Percentiles rank a stretch among this genome's conserved stretches.
phyloP scores from a whole-genome alignment of 2,797 vertebrate species.

The Aplochiton taeniatus region DNA sequence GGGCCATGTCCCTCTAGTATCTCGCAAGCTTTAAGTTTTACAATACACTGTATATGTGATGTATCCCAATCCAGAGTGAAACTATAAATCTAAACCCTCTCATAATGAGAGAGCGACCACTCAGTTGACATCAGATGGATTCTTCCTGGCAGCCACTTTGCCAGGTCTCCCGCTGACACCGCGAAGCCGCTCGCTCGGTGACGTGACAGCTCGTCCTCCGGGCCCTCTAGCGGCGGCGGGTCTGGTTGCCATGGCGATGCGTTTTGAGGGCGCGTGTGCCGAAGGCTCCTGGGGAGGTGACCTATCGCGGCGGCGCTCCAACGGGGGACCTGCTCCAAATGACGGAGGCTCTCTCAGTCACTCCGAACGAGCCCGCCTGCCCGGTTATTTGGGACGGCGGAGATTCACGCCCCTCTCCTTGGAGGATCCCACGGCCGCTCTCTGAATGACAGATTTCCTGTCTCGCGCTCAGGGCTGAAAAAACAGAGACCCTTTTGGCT shows the following conservation, averaged over 20 bases:
- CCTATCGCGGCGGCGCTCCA: slow-evolving; percentile 25
- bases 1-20: no score
- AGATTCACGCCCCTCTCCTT: neutral
- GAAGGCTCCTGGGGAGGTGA: slow-evolving; percentile 42
- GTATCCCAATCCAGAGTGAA: no score
- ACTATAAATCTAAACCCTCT: no score
- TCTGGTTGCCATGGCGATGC: slow-evolving; percentile 53
- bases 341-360: slow-evolving; percentile 36
- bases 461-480: no score
- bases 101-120: slow-evolving; percentile 27
- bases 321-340: slow-evolving; percentile 45
- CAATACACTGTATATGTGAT: no score
- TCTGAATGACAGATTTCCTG: no score
- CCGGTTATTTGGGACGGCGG: no score
- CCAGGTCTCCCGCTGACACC: slow-evolving; percentile 28
- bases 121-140: slow-evolving; percentile 20
- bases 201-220: slow-evolving; percentile 54
- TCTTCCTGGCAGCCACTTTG: slow-evolving; percentile 23
- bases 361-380: slow-evolving; percentile 35
- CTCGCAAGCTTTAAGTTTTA: no score
- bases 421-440: no score
- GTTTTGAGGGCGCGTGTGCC: slow-evolving; percentile 6
- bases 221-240: slow-evolving; percentile 18
- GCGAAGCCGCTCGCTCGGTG: slow-evolving; percentile 44
- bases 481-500: no score